Evolutionary conservation across 2,888 invertebrate species (phyloP).

Genomic region (Nemapogon koenigi): DNA sequence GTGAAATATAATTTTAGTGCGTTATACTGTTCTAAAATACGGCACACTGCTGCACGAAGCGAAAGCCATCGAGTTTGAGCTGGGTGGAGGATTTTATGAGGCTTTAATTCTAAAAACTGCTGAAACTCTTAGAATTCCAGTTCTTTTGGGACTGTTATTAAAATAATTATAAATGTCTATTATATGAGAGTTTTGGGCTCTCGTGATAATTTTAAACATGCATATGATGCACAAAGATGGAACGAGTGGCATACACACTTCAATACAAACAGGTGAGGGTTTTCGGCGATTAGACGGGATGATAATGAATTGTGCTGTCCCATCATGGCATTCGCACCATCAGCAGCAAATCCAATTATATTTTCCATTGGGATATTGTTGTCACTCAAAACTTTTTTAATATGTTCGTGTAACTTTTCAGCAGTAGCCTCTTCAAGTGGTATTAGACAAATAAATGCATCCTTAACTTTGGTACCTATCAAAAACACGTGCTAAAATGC

Average conservation of each 20-base stretch:
- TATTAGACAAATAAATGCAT: background rate
- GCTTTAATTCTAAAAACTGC: constrained; percentile 13
- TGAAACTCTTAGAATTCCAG: constrained; percentile 22
- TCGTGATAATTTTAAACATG: too few species aligned
- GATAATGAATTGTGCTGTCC: constrained; percentile 23
- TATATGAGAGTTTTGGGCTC: too few species aligned
- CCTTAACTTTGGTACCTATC: background rate
- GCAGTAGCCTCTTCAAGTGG: background rate
- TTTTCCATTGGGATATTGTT: constrained; percentile 20
- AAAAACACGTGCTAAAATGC: background rate
- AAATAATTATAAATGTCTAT: constrained; percentile 26
- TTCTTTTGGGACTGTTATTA: constrained; percentile 22
- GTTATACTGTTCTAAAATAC: too few species aligned
- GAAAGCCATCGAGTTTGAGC: background rate
- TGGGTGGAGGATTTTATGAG: background rate
- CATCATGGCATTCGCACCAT: constrained; percentile 32
- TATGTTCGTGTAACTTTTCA: background rate
- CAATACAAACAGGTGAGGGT: constrained; percentile 24
- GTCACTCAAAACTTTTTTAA: background rate
- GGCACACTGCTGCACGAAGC: background rate
- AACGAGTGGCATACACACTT: constrained; percentile 29
- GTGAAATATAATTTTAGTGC: too few species aligned
- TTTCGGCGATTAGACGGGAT: too few species aligned
- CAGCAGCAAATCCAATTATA: constrained; percentile 28
- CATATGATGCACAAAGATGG: too few species aligned